A percentile compares a stretch with the other conserved stretches of the same genome.
These are phyloP conservation scores for Tringa solitaria DNA, from an alignment of 2,113 vertebrate genomes.

Conservation along the genomic window DNA sequence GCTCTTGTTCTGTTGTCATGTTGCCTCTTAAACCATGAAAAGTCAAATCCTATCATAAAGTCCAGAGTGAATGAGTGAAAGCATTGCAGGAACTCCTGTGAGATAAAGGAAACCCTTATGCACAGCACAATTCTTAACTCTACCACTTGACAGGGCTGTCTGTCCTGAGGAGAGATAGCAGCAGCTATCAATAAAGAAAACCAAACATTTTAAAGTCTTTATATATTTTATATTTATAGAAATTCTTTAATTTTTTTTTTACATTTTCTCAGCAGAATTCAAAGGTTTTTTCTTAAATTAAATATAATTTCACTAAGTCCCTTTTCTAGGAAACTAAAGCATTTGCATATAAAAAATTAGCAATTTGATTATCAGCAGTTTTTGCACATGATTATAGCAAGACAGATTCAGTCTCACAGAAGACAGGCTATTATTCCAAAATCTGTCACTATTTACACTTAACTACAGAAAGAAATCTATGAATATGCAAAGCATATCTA, in stretches of 20 bases:
- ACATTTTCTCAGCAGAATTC: background rate
- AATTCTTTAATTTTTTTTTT: background rate
- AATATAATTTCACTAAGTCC: background rate
- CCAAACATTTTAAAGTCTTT: background rate
- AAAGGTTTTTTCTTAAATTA: background rate
- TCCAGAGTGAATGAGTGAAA: background rate
- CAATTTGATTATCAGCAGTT: background rate
- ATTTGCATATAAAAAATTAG: background rate
- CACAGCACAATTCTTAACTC: background rate
- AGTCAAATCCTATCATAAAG: background rate
- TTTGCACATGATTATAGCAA: background rate
- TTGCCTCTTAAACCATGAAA: background rate
- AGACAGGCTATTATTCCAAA: background rate
- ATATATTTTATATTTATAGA: background rate
- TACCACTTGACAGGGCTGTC: background rate
- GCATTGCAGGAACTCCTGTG: background rate
- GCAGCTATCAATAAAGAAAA: background rate
- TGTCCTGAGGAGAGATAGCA: background rate
- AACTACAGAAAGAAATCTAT: background rate
- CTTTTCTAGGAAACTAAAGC: background rate
- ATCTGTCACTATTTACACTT: background rate
- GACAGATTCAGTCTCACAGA: background rate
- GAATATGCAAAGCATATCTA: background rate
- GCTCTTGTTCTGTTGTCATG: background rate
- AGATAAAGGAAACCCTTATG: background rate